phyloP scores from a whole-genome alignment of 2,113 vertebrate genomes.

The Oxyruncus cristatus region DNA sequence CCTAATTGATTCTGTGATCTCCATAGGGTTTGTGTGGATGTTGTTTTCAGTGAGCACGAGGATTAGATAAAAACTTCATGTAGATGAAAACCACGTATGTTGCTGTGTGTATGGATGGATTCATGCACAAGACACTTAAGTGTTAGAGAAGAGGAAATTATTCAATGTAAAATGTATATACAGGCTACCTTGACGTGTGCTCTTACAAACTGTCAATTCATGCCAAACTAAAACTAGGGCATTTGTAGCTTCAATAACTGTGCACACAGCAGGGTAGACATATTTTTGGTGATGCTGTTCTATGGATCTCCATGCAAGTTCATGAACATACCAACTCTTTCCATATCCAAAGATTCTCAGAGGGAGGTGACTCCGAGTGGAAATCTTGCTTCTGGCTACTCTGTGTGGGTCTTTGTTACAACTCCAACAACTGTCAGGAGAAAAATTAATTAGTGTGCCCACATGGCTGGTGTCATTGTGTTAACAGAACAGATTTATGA shows the following conservation, averaged over 20 bases:
- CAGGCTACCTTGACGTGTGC: neutral
- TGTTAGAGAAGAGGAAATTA: neutral
- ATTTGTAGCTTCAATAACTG: neutral
- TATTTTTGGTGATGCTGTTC: neutral
- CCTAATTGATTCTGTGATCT: neutral
- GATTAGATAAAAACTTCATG: neutral
- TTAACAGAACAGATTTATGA: neutral
- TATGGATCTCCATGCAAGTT: neutral
- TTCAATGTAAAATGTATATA: neutral
- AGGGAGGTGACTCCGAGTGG: neutral
- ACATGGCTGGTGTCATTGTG: neutral
- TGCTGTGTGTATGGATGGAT: neutral
- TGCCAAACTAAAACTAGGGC: neutral
- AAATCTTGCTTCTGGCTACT: neutral
- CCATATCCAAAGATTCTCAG: neutral
- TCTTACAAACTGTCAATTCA: neutral
- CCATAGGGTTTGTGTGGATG: neutral
- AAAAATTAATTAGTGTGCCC: neutral
- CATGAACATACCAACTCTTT: neutral
- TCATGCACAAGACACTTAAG: neutral
- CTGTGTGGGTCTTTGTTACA: neutral
- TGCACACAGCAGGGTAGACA: accelerated
- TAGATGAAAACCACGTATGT: accelerated
- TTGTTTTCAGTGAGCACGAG: accelerated
- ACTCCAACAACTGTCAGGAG: neutral